A percentile compares a stretch with the other conserved stretches of the same genome.
Evolutionary conservation across 1,140 invertebrate genomes (phyloP).

Genomic region (Pemphigus obesinymphae): DNA sequence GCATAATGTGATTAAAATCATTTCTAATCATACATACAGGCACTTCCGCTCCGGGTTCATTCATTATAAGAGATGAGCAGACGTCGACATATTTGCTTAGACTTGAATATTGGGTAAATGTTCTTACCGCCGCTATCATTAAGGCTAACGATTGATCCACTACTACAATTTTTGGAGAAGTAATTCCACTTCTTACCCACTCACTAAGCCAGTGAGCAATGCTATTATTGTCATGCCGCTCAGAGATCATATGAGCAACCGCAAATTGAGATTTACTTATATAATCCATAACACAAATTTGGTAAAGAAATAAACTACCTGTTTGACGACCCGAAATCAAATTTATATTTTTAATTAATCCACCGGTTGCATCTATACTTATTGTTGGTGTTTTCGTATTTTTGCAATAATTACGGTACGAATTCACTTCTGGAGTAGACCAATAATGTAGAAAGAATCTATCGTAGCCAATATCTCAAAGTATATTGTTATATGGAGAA

Average conservation of each 20-base stretch:
- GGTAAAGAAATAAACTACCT: not conserved
- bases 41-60: not conserved
- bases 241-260: not conserved
- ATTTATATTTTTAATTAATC: too few species aligned
- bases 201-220: not conserved
- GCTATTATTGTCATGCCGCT: not conserved
- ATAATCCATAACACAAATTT: not conserved
- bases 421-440: not conserved
- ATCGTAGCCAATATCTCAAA: not conserved
- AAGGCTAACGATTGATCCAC: not conserved
- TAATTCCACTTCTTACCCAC: not conserved
- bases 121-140: not conserved
- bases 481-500: not conserved
- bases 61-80: not conserved
- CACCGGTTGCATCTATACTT: not conserved
- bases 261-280: not conserved
- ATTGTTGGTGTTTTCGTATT: not conserved
- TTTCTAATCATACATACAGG: not conserved
- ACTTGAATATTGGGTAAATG: not conserved
- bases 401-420: not conserved
- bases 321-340: not conserved
- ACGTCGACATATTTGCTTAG: not conserved
- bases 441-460: not conserved
- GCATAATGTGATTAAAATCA: conserved; percentile 1
- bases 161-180: not conserved